A percentile compares a stretch with the other conserved stretches of the same genome.
Evolutionary conservation across 2,888 invertebrate species (phyloP).

Genomic region (Drosophila testacea): DNA sequence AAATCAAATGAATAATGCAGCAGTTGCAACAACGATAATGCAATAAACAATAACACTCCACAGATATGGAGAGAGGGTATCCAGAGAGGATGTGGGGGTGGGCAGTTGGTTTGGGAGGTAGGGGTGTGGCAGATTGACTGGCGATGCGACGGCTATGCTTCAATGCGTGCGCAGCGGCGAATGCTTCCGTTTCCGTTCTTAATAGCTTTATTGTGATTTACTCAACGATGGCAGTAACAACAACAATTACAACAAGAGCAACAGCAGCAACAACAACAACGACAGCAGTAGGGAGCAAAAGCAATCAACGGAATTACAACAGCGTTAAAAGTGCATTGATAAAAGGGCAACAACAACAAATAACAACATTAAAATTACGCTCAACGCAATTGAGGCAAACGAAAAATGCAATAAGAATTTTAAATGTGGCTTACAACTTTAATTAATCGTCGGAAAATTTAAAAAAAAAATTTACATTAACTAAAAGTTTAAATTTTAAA

Average conservation of each 20-base stretch:
- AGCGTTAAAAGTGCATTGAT: constrained; percentile 76
- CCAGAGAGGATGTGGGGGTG: constrained; percentile 2
- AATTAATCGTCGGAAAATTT: constrained; percentile 2
- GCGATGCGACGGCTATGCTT: constrained; percentile 73
- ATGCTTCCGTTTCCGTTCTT: constrained; percentile 83
- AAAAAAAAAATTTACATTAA: not conserved
- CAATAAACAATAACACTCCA: constrained; percentile 50
- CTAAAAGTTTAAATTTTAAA: not conserved
- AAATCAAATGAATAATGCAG: constrained; percentile 56
- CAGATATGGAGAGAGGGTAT: not conserved
- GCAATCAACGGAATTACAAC: constrained; percentile 78
- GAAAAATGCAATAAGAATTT: constrained; percentile 52
- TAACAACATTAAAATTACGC: constrained; percentile 64
- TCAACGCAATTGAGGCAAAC: constrained; percentile 57
- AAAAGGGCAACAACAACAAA: constrained; percentile 52
- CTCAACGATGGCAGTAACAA: constrained; percentile 62
- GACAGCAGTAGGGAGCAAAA: constrained; percentile 50
- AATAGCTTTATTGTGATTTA: constrained; percentile 82
- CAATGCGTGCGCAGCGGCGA: constrained; percentile 82
- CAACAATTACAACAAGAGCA: constrained; percentile 16
- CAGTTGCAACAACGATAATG: constrained; percentile 46
- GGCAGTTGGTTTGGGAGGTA: not conserved
- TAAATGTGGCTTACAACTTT: constrained; percentile 26
- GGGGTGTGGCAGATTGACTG: constrained; percentile 55
- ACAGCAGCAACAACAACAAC: constrained; percentile 25